Conservation (phyloP, 2,888 invertebrate genomes). For the Nesidiocoris tenuis region DNA sequence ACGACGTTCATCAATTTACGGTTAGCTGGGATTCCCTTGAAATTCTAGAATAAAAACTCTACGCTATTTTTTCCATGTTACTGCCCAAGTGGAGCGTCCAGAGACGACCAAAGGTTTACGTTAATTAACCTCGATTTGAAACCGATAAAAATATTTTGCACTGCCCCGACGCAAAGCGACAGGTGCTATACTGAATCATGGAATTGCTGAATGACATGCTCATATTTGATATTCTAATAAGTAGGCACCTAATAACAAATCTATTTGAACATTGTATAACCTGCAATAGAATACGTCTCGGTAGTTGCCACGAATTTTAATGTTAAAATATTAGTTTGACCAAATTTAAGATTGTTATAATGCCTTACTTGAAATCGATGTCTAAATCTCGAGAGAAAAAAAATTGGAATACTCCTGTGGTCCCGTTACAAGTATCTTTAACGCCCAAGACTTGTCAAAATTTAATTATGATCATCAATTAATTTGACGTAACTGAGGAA, state of each 20-base stretch:
- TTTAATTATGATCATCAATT: too few species aligned
- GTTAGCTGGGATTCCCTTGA: too few species aligned
- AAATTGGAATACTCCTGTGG: too few species aligned
- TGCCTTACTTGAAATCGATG: constrained; percentile 39
- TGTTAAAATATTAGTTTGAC: constrained; percentile 24
- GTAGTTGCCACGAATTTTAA: constrained; percentile 10
- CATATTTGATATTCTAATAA: constrained; percentile 38
- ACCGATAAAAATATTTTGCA: constrained; percentile 2
- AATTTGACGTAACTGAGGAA: too few species aligned
- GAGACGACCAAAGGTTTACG: background rate
- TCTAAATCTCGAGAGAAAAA: constrained; percentile 27
- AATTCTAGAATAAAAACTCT: too few species aligned
- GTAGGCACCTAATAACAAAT: constrained; percentile 3
- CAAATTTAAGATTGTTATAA: constrained; percentile 24
- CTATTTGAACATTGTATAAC: background rate
- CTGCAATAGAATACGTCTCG: constrained; percentile 4
- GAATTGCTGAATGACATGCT: constrained; percentile 27
- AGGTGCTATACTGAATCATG: background rate
- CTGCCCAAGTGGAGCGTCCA: background rate
- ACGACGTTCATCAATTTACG: too few species aligned
- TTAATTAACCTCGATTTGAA: background rate
- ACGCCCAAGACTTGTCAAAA: too few species aligned
- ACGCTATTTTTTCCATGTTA: background rate
- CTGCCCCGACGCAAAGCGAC: constrained; percentile 6
- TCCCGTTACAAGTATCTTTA: too few species aligned